Percentiles rank a stretch among this genome's conserved stretches.
phyloP scores from a whole-genome alignment of 2,797 vertebrate genomes.

The Columba guinea region DNA sequence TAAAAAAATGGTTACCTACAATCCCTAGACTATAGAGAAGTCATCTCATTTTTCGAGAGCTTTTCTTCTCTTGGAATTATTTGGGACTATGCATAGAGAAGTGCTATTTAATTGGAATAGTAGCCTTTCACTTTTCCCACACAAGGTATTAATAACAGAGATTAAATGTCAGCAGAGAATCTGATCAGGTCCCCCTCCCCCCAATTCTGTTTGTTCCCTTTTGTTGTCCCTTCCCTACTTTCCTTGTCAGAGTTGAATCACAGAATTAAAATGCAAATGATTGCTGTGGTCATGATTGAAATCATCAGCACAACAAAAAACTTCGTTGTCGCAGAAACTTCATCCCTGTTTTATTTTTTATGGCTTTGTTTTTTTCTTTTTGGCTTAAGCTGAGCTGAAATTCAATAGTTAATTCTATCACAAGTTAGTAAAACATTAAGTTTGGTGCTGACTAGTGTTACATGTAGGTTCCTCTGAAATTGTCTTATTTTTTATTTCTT shows the following conservation, averaged over 20 bases:
- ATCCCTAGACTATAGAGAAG: not conserved
- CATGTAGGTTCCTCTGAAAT: not conserved
- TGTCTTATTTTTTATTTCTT: not conserved
- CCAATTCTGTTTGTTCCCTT: not conserved
- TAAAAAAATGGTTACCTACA: not conserved
- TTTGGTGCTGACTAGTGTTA: not conserved
- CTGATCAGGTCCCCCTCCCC: not conserved
- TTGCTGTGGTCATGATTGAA: not conserved
- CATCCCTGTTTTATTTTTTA: not conserved
- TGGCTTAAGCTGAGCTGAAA: not conserved
- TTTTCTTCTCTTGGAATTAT: not conserved
- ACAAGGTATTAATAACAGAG: not conserved
- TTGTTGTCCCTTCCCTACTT: not conserved
- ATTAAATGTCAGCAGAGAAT: conserved; percentile 8
- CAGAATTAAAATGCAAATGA: not conserved
- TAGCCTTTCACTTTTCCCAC: not conserved
- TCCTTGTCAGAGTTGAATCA: not conserved
- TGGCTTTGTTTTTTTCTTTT: not conserved
- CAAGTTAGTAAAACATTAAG: not conserved
- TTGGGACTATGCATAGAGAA: not conserved
- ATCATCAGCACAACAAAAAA: not conserved
- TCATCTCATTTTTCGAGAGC: not conserved
- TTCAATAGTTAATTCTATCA: not conserved
- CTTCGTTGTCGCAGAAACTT: not conserved
- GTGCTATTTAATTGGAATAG: not conserved